A percentile compares a stretch with the other conserved stretches of the same genome.
Conservation (phyloP, 2,113 vertebrate genomes). For the Eulemur macaco region DNA sequence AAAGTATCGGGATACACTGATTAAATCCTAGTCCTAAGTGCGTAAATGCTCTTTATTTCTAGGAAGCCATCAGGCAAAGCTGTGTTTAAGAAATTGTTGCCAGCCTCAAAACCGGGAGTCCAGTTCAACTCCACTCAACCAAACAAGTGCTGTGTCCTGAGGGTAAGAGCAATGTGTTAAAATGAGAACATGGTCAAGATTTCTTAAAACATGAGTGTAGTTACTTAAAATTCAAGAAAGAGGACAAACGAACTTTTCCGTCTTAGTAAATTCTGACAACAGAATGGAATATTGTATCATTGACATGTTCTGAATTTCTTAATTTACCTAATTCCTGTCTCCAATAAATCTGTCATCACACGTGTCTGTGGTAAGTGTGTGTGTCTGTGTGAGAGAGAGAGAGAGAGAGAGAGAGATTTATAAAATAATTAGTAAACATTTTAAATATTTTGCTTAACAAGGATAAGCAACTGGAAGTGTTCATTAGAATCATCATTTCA, state of each 20-base stretch:
- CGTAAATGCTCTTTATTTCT: neutral
- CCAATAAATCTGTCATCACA: neutral
- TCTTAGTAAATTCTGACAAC: neutral
- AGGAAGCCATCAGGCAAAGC: neutral
- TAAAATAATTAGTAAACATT: neutral
- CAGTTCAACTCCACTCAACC: neutral
- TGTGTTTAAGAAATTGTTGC: neutral
- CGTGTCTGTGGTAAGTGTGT: neutral
- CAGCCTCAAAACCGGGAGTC: neutral
- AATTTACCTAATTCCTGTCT: neutral
- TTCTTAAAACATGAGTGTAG: neutral
- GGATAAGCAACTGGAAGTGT: neutral
- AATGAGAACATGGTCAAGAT: neutral
- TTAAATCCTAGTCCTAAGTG: neutral
- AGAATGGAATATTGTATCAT: neutral
- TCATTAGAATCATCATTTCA: neutral
- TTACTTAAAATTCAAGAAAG: neutral
- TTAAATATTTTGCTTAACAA: neutral
- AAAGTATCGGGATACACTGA: neutral
- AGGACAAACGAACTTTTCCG: neutral
- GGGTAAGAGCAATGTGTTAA: neutral
- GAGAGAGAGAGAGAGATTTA: neutral
- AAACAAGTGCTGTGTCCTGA: accelerated
- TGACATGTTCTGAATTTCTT: neutral
- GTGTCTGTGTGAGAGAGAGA: too few relatives aligned